Conservation (phyloP, 2,888 invertebrate genomes). For the Brachyopa scutellaris region DNA sequence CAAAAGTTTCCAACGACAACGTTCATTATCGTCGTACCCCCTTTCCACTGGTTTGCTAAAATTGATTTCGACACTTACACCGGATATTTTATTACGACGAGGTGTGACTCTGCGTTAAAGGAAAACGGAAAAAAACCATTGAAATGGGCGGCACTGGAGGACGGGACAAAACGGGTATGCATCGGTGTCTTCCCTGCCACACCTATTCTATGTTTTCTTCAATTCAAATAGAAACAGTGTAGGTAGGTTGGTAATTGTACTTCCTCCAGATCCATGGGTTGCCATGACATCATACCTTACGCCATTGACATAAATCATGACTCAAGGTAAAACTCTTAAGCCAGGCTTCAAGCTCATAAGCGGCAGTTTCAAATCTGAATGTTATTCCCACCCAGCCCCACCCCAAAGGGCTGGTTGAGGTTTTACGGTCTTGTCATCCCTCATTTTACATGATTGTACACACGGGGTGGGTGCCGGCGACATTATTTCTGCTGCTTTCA, state of each 20-base stretch:
- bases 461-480: constrained; percentile 1
- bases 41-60: neutral
- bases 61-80: constrained; percentile 33
- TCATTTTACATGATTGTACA: constrained; percentile 45
- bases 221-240: constrained; percentile 6
- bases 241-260: no score
- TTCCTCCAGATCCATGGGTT: neutral
- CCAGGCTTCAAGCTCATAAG: constrained; percentile 55
- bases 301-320: constrained; percentile 67
- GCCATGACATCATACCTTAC: constrained; percentile 55
- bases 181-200: constrained; percentile 9
- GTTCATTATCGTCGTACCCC: neutral
- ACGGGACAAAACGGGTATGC: neutral
- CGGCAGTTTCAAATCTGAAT: constrained; percentile 64
- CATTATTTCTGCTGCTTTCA: constrained; percentile 28
- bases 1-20: constrained; percentile 40
- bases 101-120: neutral
- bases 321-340: constrained; percentile 63
- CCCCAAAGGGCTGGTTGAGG: constrained; percentile 38
- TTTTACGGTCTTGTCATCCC: constrained; percentile 51
- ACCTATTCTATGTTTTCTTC: constrained; percentile 14
- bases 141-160: neutral
- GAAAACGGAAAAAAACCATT: neutral
- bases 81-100: constrained; percentile 10
- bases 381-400: constrained; percentile 55